Base-by-base conservation (phyloP, 1,140 invertebrate species). In the Meteorus sp. region DNA sequence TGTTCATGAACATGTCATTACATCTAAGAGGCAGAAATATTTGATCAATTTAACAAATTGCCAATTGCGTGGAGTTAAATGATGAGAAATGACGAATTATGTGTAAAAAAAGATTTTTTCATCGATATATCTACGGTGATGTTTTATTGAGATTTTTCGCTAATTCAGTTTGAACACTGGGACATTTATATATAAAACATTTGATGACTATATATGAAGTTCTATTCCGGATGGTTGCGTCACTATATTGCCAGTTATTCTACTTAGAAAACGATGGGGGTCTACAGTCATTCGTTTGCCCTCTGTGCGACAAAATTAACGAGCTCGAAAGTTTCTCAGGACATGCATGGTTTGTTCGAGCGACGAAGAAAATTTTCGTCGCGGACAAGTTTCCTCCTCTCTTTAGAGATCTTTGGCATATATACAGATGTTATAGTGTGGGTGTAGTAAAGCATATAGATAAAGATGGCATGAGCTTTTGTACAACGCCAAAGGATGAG, bases 281-380 rank as follows among this genome's bases (percentile, higher is more conserved):
- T 37, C 3, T 33, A 35, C 17, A 43, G 22, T 54, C 45, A 56
- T 63, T 56, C 50, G 45, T 59, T 59, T 56, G 53, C 29, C 45
- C 53, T 29, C n/a, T n/a, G n/a, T n/a, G 25, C 45, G 48, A 15
- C 7, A 33, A 56, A 63, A 63, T 63, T 63, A 63, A 63, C 55
- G 57, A 59, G 29, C 56, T 55, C 39, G 6, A 52, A 59, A 59
- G 45, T 63, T 63, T 56, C 43, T 43, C 20, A 56, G 35, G 59
- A 56, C 59, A 52, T 48, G 59, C 59, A 61, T 56, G 45, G 54
- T 43, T 50, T 50, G 27, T 33, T 44, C 37, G 13, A 8, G 20
- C 27, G 44, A 43, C 19, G 19, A 56, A 56, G 35, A 56, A 52
- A 51, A 61, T 56, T 54, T 61, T 61, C 8, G 17, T 57, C 45